Percentiles rank a stretch among this genome's conserved stretches.
These are phyloP conservation scores for Noturus placidus DNA, from an alignment of 2,113 vertebrate genomes.

Conservation along the genomic window DNA sequence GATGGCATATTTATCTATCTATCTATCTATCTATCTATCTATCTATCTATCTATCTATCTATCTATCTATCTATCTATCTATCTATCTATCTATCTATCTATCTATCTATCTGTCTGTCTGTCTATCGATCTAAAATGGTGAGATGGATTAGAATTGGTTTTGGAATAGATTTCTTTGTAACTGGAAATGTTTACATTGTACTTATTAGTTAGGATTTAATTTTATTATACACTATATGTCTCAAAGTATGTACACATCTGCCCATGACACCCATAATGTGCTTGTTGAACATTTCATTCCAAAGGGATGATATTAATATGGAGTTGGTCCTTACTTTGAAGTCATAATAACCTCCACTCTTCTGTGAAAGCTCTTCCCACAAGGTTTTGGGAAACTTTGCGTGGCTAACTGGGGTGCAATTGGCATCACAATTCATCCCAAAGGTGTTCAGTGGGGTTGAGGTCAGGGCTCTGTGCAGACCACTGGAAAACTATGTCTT, in stretches of 20 bases:
- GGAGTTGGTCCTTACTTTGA: not conserved
- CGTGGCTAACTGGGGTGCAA: not conserved
- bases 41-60: not conserved
- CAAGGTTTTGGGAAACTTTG: not conserved
- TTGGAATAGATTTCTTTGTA: not conserved
- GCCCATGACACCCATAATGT: not conserved
- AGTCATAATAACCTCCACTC: not conserved
- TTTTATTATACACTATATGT: not conserved
- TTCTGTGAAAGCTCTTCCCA: not conserved
- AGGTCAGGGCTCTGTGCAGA: not conserved
- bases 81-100: not conserved
- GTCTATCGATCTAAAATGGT: not conserved
- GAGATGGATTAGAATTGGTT: not conserved
- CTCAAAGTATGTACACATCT: not conserved
- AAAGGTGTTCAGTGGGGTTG: not conserved
- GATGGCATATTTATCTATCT: not conserved
- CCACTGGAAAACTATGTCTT: not conserved
- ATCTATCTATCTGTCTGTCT: too few species aligned
- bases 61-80: not conserved
- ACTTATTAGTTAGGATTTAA: not conserved
- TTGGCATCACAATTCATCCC: too few species aligned
- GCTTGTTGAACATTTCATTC: not conserved
- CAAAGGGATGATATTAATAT: not conserved
- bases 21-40: slow-evolving; percentile 6
- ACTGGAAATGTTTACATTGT: not conserved